A percentile compares a stretch with the other conserved stretches of the same genome.
Evolutionary conservation across 2,113 vertebrate genomes (phyloP).

Genomic region (Oenanthe melanoleuca): DNA sequence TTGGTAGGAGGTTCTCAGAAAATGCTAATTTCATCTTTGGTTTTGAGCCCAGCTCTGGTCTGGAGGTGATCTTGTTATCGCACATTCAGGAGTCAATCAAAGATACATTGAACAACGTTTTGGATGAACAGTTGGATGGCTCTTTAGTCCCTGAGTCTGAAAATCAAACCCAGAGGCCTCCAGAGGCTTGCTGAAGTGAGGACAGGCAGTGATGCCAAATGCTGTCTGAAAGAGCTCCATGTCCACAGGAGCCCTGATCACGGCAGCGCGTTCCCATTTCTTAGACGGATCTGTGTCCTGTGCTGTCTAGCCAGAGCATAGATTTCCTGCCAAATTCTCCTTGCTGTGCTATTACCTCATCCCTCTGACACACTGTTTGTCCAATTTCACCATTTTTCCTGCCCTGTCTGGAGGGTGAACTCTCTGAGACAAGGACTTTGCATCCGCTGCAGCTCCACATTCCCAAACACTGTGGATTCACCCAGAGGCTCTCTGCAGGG

Average conservation of each 20-base stretch:
- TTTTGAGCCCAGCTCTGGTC: not conserved
- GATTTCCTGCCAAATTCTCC: constrained; percentile 58
- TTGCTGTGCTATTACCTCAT: constrained; percentile 64
- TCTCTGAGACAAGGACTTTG: not conserved
- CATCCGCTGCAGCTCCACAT: accelerated
- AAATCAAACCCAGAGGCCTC: constrained; percentile 1
- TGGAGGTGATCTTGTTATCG: not conserved
- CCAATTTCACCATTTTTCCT: not conserved
- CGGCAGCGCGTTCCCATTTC: not conserved
- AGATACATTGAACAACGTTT: not conserved
- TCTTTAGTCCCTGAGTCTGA: not conserved
- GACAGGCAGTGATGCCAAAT: constrained; percentile 47
- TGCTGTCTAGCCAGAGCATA: constrained; percentile 50
- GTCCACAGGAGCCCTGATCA: constrained; percentile 19
- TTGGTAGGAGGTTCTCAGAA: not conserved
- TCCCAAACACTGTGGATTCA: not conserved
- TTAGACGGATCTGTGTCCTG: constrained; percentile 52
- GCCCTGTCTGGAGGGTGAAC: not conserved
- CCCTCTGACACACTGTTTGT: constrained; percentile 1
- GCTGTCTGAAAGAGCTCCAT: constrained; percentile 31
- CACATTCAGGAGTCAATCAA: not conserved
- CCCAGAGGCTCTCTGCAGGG: not conserved
- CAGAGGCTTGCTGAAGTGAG: not conserved
- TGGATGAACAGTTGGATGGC: not conserved
- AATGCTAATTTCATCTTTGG: not conserved